These are phyloP conservation scores for Gymnopithys bicolor DNA, from an alignment of 2,797 vertebrate species.

Conservation along the genomic window DNA sequence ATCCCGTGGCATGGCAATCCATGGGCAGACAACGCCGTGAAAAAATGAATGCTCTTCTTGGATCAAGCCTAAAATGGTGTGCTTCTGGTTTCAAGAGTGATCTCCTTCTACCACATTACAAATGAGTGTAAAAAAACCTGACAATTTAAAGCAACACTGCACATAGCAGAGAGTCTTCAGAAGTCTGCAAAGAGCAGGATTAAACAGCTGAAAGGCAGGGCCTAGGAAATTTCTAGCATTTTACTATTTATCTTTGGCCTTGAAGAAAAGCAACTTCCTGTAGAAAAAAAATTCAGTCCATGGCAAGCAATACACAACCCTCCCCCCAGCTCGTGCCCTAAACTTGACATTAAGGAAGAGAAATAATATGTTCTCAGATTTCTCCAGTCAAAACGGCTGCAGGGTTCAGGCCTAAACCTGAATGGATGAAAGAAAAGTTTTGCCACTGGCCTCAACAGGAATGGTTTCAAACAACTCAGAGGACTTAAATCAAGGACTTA, in stretches of 20 bases:
- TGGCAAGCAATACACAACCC: not conserved
- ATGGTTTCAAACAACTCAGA: not conserved
- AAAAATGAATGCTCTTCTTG: not conserved
- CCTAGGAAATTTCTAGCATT: slow-evolving; percentile 7
- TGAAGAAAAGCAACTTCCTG: slow-evolving; percentile 37
- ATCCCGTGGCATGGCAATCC: not conserved
- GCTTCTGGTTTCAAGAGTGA: not conserved
- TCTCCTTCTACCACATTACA: not conserved
- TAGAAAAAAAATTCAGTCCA: slow-evolving; percentile 4
- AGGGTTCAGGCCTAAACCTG: not conserved
- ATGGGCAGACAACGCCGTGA: not conserved
- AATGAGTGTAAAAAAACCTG: not conserved
- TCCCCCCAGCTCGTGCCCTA: not conserved
- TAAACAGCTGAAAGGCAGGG: not conserved
- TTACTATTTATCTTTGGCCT: slow-evolving; percentile 26
- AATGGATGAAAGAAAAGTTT: not conserved
- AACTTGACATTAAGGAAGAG: not conserved
- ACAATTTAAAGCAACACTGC: not conserved
- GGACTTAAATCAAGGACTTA: not conserved
- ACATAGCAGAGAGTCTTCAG: not conserved
- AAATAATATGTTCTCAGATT: not conserved
- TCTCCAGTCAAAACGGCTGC: not conserved
- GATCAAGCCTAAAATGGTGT: not conserved
- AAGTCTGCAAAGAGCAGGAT: not conserved
- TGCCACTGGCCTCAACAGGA: not conserved